These are phyloP conservation scores for Mus spretus DNA, from an alignment of 2,797 vertebrate species.

Conservation along the genomic window DNA sequence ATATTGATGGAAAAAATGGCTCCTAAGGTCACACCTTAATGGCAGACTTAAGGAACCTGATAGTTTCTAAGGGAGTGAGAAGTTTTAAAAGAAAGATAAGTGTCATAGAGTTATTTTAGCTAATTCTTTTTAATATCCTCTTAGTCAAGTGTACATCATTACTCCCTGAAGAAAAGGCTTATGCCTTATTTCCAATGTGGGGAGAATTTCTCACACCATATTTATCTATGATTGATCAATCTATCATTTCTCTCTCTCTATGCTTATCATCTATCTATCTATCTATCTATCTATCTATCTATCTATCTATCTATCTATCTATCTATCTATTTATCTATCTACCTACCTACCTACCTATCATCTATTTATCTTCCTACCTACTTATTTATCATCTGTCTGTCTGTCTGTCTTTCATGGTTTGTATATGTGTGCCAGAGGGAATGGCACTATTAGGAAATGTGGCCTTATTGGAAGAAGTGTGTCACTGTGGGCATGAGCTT, in stretches of 20 bases:
- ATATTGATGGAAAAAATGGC: background rate
- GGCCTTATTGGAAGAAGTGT: no score
- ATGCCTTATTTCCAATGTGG: background rate
- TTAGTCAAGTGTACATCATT: background rate
- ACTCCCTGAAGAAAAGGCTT: background rate
- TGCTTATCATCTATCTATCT: background rate
- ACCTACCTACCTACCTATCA: no score
- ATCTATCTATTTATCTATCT: background rate
- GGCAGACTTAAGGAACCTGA: background rate
- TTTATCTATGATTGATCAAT: background rate
- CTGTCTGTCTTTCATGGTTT: no score
- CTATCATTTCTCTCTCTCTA: background rate
- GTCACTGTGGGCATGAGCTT: no score
- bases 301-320: background rate
- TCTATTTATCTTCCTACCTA: background rate
- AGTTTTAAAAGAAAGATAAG: background rate
- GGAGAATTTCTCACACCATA: background rate
- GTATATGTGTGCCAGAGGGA: no score
- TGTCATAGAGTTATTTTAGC: background rate
- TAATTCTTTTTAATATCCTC: background rate
- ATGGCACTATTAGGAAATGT: no score
- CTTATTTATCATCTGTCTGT: background rate
- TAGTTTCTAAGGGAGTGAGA: background rate
- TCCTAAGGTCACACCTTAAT: background rate
- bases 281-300: background rate